These are phyloP conservation scores for Leptinotarsa undecemlineata DNA, from an alignment of 1,140 invertebrate genomes.

Conservation along the genomic window DNA sequence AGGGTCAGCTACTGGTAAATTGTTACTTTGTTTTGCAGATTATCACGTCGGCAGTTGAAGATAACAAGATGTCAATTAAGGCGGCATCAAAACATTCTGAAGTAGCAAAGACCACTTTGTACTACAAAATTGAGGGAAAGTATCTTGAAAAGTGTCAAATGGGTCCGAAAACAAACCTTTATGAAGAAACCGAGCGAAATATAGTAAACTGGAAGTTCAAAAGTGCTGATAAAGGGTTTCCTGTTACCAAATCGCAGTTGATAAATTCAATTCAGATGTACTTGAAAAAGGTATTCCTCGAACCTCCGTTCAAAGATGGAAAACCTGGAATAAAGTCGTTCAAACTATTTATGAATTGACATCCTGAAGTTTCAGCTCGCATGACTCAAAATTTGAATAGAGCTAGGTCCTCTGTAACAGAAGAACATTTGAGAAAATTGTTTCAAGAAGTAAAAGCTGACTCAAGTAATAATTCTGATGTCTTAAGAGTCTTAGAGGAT, in stretches of 20 bases:
- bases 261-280: neutral
- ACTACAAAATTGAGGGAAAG: too few species aligned
- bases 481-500: neutral
- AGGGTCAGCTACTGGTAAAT: neutral
- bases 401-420: neutral
- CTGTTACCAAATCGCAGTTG: too few species aligned
- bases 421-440: neutral
- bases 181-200: neutral
- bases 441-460: conserved; percentile 1
- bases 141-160: too few species aligned
- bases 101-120: too few species aligned
- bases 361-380: too few species aligned
- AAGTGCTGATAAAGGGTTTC: neutral
- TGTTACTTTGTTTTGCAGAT: neutral
- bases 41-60: neutral
- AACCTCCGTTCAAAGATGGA: neutral
- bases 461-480: neutral
- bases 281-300: neutral
- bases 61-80: too few species aligned
- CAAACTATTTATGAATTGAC: neutral
- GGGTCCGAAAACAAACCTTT: neutral
- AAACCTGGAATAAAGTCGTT: neutral
- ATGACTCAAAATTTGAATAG: too few species aligned
- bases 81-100: too few species aligned
- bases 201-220: neutral